These are phyloP conservation scores for Laterallus jamaicensis DNA, from an alignment of 2,113 vertebrate genomes.

Conservation along the genomic window DNA sequence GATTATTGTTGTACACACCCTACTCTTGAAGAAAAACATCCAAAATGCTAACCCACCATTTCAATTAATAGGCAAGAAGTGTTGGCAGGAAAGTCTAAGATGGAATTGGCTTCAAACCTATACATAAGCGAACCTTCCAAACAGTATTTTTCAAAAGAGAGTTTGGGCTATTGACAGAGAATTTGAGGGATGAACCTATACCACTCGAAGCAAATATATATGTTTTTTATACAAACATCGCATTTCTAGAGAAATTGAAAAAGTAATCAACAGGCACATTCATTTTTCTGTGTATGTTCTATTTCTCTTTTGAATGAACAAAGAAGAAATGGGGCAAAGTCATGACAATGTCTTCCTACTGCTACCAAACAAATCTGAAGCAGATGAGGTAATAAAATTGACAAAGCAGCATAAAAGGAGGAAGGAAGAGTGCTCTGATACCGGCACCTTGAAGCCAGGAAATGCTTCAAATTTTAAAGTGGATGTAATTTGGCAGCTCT, in stretches of 20 bases:
- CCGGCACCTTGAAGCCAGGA: not conserved
- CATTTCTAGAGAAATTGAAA: not conserved
- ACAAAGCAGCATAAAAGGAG: not conserved
- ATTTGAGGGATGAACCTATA: not conserved
- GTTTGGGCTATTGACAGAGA: not conserved
- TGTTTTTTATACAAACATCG: not conserved
- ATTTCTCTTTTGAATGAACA: not conserved
- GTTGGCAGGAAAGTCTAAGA: not conserved
- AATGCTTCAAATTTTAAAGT: not conserved
- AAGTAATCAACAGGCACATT: not conserved
- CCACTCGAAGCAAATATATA: not conserved
- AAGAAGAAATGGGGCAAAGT: not conserved
- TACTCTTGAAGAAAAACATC: not conserved
- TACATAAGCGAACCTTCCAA: not conserved
- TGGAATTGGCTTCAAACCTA: not conserved
- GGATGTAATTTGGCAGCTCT: constrained; percentile 28
- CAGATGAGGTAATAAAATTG: not conserved
- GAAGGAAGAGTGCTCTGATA: not conserved
- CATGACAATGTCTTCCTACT: not conserved
- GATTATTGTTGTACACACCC: not conserved
- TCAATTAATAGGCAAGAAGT: not conserved
- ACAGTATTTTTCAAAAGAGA: not conserved
- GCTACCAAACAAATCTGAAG: not conserved
- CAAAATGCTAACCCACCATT: not conserved
- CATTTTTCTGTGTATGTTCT: not conserved